These are phyloP conservation scores for Tetanocera ferruginea DNA, from an alignment of 2,888 invertebrate genomes.

Conservation along the genomic window DNA sequence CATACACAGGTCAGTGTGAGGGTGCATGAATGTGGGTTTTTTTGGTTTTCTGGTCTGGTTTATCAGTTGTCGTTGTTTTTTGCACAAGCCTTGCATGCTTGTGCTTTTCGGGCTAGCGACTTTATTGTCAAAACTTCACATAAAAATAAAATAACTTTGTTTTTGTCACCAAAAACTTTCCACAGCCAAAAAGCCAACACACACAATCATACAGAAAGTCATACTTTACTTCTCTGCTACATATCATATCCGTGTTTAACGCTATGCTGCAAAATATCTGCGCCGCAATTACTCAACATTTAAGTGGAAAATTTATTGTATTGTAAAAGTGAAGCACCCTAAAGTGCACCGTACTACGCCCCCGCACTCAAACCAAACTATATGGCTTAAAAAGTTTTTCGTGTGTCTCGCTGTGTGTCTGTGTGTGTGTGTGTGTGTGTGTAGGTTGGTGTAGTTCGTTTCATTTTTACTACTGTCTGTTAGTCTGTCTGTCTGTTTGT, in stretches of 20 bases:
- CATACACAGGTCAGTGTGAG: too few relatives aligned
- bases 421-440: not conserved
- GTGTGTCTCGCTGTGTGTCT: not conserved
- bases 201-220: not conserved
- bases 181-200: not conserved
- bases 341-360: not conserved
- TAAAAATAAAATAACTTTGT: not conserved
- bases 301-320: constrained; percentile 24
- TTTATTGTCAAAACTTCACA: too few relatives aligned
- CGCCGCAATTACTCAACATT: constrained; percentile 10
- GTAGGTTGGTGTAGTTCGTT: not conserved
- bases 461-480: not conserved
- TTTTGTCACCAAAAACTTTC: not conserved
- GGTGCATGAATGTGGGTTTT: too few relatives aligned
- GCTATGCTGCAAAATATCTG: not conserved
- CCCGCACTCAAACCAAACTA: not conserved
- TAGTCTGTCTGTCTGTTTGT: not conserved
- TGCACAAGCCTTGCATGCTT: too few relatives aligned
- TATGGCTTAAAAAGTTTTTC: not conserved
- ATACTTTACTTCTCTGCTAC: not conserved
- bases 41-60: too few relatives aligned
- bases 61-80: too few relatives aligned
- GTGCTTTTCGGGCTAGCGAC: too few relatives aligned
- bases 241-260: not conserved
- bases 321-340: not conserved